Evolutionary conservation across 2,888 invertebrate species (phyloP), one percentile per base, ranked within the genome.

Genomic region (Parascotia fuliginaria): DNA sequence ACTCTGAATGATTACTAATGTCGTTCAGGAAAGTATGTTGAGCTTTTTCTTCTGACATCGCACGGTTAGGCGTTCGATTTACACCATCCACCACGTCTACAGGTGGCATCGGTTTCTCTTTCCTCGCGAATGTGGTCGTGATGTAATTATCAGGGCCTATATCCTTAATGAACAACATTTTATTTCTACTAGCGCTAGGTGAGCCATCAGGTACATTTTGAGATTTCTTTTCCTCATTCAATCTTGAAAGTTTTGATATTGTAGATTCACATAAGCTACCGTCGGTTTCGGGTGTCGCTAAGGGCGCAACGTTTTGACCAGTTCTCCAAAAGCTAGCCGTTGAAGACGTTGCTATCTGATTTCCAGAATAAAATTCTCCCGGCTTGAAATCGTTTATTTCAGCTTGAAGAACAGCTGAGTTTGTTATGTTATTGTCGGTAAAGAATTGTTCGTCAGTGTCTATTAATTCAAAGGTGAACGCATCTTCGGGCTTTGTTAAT

Each of bases 401-500:
- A 19, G 82, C 83, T 56, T 89, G 89, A 34, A 91, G 73, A 15
- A 73, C 80, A 19, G 88, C 83, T 16, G 89, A 90, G 61, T 88
- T 89, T n/a, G 85, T 83, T 51, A 91, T 91, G 58, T 90, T 89
- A 63, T 90, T 92, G 60, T 92, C 92, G 1, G 91, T 90, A 67
- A 90, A 90, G 70, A 89, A 92, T 57, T 93, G 93, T 76, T 97
- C 97, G 75, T 97, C 97, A 9, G 95, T 96, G 73, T 97, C 97
- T 54, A 97, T 95, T 49, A 97, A 94, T 81, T 97, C 97, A 79
- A 97, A 97, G 62, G 95, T 95, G 77, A 97, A 97, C 37, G 95
- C 95, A 79, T 97, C 97, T 79, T 96, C 96, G 32, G 94, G 94
- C 57, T 93, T 92, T 34, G 92, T 84, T 49, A 93, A 80, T 72